Conservation (phyloP, 2,113 vertebrate species). For the Amphiprion percula region DNA sequence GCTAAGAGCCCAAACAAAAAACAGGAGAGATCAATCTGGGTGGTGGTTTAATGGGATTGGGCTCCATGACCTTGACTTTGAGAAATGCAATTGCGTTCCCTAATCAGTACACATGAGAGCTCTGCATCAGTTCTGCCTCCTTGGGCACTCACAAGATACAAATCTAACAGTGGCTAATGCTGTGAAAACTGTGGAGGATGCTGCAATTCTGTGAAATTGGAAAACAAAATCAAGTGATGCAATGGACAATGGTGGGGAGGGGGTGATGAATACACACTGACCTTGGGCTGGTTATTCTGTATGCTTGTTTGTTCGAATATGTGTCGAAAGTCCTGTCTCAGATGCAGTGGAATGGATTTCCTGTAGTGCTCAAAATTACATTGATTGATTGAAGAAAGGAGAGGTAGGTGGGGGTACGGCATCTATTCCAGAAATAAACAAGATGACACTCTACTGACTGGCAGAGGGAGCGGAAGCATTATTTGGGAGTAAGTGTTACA, state of each 20-base stretch:
- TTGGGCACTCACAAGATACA: conserved; percentile 11
- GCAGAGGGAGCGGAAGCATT: too few species aligned
- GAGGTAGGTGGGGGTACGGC: neutral
- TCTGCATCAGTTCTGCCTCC: conserved; percentile 24
- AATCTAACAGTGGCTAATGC: conserved; percentile 8
- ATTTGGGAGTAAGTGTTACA: too few species aligned
- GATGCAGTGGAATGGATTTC: neutral
- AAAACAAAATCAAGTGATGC: conserved; percentile 13
- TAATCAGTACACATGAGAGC: conserved; percentile 38
- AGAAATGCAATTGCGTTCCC: conserved; percentile 38
- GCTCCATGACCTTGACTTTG: conserved; percentile 62
- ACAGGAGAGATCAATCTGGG: conserved; percentile 38
- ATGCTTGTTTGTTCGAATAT: neutral
- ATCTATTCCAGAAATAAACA: too few species aligned
- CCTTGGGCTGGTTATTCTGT: conserved; percentile 16
- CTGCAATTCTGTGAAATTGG: neutral
- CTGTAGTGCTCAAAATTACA: neutral
- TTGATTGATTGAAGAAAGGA: neutral
- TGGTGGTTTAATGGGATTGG: conserved; percentile 28
- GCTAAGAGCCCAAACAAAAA: conserved; percentile 59
- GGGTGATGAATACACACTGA: neutral
- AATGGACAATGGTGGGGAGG: neutral
- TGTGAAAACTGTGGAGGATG: conserved; percentile 2
- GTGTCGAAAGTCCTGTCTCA: neutral
- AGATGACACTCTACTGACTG: too few species aligned